Percentiles rank a stretch among this genome's conserved stretches.
phyloP scores from a whole-genome alignment of 2,113 vertebrate species.

The Leptobrachium ailaonicum region DNA sequence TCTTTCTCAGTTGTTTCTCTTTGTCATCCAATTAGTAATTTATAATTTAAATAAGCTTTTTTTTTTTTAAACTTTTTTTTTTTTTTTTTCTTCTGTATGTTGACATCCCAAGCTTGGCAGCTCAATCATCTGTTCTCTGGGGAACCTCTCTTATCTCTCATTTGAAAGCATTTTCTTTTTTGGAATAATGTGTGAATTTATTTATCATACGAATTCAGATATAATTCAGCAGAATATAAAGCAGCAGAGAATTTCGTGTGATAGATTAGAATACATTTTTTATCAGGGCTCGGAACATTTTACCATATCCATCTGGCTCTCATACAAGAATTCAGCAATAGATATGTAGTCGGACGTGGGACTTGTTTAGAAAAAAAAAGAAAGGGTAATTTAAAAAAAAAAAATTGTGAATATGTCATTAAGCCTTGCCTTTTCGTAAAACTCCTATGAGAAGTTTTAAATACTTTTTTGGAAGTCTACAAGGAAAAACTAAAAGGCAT shows the following conservation, averaged over 20 bases:
- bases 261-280: neutral
- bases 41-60: neutral
- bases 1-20: neutral
- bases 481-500: no score
- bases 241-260: neutral
- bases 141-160: constrained; percentile 3
- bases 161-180: constrained; percentile 28
- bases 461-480: no score
- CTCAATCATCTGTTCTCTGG: constrained; percentile 11
- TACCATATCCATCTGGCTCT: neutral
- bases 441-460: no score
- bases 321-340: no score
- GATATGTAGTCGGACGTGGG: no score
- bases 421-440: no score
- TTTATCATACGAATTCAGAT: constrained; percentile 10
- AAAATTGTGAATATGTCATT: no score
- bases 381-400: no score
- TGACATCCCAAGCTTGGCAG: neutral
- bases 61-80: neutral
- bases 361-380: no score
- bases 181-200: constrained; percentile 25
- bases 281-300: neutral
- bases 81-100: no score
- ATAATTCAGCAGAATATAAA: constrained; percentile 1
- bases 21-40: neutral